Percentiles rank a stretch among this genome's conserved stretches.
These are phyloP conservation scores for Sarotherodon lohbergeri DNA, from an alignment of 2,113 vertebrate species.

Conservation along the genomic window DNA sequence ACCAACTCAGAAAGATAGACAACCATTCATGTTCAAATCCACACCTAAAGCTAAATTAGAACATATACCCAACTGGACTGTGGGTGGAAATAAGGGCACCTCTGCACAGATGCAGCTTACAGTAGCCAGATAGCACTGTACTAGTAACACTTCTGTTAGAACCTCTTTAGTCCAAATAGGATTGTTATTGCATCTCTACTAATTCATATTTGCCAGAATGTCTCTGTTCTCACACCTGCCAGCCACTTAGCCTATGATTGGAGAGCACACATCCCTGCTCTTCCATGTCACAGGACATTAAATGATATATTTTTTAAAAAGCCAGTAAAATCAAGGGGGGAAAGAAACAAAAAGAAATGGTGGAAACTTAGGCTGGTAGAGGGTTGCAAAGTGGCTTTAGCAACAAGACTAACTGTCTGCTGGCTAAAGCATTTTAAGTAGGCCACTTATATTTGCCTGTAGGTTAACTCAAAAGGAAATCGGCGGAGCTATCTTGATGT, in stretches of 20 bases:
- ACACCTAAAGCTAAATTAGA: neutral
- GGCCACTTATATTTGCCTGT: neutral
- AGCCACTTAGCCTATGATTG: neutral
- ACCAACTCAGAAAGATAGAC: neutral
- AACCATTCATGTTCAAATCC: neutral
- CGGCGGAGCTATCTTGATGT: neutral
- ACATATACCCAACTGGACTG: neutral
- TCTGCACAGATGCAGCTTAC: neutral
- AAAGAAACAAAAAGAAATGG: neutral
- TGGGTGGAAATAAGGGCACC: neutral
- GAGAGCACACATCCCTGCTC: neutral
- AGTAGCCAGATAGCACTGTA: neutral
- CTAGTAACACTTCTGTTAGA: neutral
- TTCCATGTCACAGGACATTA: neutral
- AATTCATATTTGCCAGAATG: neutral
- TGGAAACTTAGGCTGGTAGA: neutral
- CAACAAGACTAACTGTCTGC: neutral
- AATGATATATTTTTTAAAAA: neutral
- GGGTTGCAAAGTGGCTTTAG: neutral
- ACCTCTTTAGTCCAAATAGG: neutral
- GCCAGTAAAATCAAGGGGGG: neutral
- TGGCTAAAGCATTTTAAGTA: neutral
- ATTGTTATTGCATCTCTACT: neutral
- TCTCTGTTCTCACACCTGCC: neutral
- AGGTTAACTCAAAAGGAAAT: neutral